Conservation (phyloP, 1,140 invertebrate genomes). For the Caenorhabditis inopinata region DNA sequence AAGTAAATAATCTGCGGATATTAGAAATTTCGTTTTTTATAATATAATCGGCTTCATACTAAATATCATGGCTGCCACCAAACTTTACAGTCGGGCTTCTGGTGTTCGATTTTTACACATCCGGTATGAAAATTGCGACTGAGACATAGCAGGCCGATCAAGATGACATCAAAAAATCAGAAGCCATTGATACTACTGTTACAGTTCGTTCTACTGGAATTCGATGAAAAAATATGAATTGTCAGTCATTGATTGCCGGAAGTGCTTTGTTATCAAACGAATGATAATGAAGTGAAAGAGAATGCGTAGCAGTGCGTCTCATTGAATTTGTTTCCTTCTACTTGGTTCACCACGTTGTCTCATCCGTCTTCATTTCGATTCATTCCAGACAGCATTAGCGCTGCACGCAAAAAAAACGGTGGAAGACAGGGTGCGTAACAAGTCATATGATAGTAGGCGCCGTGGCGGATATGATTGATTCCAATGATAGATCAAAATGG, state of each 20-base stretch:
- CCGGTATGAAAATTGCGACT: too few species aligned
- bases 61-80: too few species aligned
- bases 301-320: not conserved
- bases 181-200: not conserved
- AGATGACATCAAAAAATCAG: not conserved
- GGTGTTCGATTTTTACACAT: too few species aligned
- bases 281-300: too few species aligned
- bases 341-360: not conserved
- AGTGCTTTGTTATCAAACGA: not conserved
- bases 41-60: too few species aligned
- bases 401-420: too few species aligned
- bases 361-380: not conserved
- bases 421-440: not conserved
- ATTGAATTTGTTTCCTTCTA: not conserved
- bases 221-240: not conserved
- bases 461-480: slow-evolving; percentile 17
- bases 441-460: slow-evolving; percentile 21
- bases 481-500: not conserved
- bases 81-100: not conserved
- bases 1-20: too few species aligned
- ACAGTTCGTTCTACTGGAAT: not conserved
- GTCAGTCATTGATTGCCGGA: not conserved
- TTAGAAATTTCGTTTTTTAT: too few species aligned
- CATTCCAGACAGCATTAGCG: slow-evolving; percentile 19
- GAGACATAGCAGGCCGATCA: too few species aligned